phyloP scores from a whole-genome alignment of 2,888 invertebrate species.

The Ischnus inquisitorius region DNA sequence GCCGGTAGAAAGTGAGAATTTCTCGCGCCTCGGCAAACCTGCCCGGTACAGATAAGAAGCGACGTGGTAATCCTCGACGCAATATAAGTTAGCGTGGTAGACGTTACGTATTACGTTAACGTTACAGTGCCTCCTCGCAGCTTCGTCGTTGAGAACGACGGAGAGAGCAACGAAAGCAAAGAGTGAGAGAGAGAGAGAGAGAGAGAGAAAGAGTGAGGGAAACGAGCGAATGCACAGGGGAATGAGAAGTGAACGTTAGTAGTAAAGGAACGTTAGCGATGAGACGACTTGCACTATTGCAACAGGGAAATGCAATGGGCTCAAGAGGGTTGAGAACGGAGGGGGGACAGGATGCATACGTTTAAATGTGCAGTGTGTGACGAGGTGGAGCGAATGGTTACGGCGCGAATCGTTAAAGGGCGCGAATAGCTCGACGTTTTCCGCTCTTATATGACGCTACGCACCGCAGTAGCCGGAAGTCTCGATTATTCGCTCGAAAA shows the following conservation, averaged over 20 bases:
- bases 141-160: constrained; percentile 47
- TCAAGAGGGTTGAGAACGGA: neutral
- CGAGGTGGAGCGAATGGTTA: constrained; percentile 54
- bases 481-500: constrained; percentile 41
- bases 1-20: constrained; percentile 20
- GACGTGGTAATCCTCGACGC: constrained; percentile 83
- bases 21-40: constrained; percentile 72
- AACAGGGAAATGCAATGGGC: constrained; percentile 8
- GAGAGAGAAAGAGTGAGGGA: constrained; percentile 9
- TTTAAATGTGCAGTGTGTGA: constrained; percentile 55
- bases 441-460: constrained; percentile 59
- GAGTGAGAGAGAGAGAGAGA: constrained; percentile 21
- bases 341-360: constrained; percentile 11
- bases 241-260: constrained; percentile 27
- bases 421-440: constrained; percentile 59
- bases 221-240: constrained; percentile 38
- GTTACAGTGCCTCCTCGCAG: constrained; percentile 48
- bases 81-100: constrained; percentile 83
- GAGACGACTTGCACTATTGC: constrained; percentile 28
- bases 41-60: constrained; percentile 82
- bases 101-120: constrained; percentile 81
- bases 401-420: constrained; percentile 64
- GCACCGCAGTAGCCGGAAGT: constrained; percentile 26
- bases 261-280: constrained; percentile 5
- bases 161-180: constrained; percentile 35